Conservation (phyloP, 2,113 vertebrate genomes). For the Perca schrenkii region DNA sequence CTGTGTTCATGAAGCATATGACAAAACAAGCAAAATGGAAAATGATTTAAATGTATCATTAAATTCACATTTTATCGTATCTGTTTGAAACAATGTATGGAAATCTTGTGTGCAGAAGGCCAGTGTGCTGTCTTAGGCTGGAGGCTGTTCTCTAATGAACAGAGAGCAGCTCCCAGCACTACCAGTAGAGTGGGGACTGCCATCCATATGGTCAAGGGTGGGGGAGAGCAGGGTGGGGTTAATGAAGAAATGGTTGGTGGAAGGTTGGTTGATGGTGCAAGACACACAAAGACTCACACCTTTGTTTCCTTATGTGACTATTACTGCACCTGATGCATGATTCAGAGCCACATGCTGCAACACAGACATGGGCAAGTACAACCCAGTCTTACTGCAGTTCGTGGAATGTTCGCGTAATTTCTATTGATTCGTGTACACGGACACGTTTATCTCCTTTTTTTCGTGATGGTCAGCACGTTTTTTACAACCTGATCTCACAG, state of each 20-base stretch:
- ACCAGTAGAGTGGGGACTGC: slow-evolving; percentile 49
- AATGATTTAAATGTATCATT: background rate
- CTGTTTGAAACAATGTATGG: background rate
- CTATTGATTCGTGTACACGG: no score
- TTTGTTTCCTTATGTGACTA: background rate
- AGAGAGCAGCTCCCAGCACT: slow-evolving; percentile 16
- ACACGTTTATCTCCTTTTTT: no score
- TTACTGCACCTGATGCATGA: background rate
- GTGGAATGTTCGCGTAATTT: no score
- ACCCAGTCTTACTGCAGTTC: no score
- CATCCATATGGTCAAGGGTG: slow-evolving; percentile 75
- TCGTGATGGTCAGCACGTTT: no score
- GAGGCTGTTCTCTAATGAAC: slow-evolving; percentile 20
- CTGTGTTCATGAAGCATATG: background rate
- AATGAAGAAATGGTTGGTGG: slow-evolving; percentile 68
- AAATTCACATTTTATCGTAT: background rate
- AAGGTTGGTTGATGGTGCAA: slow-evolving; percentile 23
- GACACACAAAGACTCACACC: background rate
- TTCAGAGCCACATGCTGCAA: background rate
- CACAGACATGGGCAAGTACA: background rate
- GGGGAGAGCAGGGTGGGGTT: slow-evolving; percentile 76
- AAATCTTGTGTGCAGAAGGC: background rate
- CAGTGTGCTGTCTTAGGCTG: background rate
- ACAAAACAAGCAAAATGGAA: background rate
- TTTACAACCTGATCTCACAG: no score